Conservation (phyloP, 1,140 invertebrate species). For the Ostrea edulis region DNA sequence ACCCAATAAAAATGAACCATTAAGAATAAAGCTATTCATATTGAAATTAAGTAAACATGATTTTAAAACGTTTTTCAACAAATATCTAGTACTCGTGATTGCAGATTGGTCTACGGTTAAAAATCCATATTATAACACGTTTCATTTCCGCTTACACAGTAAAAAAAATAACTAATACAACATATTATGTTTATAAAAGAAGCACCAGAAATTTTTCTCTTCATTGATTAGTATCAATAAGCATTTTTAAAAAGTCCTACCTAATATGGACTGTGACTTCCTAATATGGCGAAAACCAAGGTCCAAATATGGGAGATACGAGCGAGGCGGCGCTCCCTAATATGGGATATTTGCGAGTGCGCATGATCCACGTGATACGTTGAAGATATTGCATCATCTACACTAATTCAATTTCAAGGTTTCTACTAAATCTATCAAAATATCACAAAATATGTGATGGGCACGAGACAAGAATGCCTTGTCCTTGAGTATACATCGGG, state of each 20-base stretch:
- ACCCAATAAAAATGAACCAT: no score
- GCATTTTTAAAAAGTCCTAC: not conserved
- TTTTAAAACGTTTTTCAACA: no score
- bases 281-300: conserved; percentile 34
- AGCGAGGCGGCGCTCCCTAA: conserved; percentile 5
- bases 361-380: not conserved
- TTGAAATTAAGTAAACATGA: no score
- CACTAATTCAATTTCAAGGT: not conserved
- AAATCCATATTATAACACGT: no score
- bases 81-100: no score
- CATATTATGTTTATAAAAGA: no score
- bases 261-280: conserved; percentile 17
- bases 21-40: no score
- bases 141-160: no score
- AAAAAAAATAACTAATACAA: no score
- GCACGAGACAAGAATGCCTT: not conserved
- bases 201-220: no score
- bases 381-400: not conserved
- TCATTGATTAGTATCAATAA: not conserved
- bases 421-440: not conserved
- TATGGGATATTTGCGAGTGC: not conserved
- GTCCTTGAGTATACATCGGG: not conserved
- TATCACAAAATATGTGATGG: not conserved
- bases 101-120: no score
- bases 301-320: conserved; percentile 23